Percentiles rank a stretch among this genome's conserved stretches.
These are phyloP conservation scores for Terebella lapidaria DNA, from an alignment of 2,888 invertebrate genomes.

Conservation along the genomic window DNA sequence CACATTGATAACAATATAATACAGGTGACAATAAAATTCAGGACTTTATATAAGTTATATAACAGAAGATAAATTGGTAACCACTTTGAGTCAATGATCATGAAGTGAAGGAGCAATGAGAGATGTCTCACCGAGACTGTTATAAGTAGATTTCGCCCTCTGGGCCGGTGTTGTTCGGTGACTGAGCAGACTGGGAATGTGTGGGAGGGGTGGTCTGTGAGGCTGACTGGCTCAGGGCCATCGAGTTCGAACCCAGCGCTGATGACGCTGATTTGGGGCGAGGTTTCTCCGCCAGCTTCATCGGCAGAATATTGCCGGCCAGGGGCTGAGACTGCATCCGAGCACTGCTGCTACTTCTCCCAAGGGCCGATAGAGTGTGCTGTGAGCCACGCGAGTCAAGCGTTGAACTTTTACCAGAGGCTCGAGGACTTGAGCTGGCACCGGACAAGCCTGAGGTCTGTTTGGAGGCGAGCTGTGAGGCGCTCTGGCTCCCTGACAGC, in stretches of 20 bases:
- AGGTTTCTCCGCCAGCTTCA: slow-evolving; percentile 13
- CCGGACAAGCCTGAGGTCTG: neutral
- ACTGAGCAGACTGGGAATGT: neutral
- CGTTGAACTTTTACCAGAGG: neutral
- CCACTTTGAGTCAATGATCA: too few relatives aligned
- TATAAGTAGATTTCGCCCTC: slow-evolving; percentile 4
- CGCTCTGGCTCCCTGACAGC: neutral
- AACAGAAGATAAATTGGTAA: too few relatives aligned
- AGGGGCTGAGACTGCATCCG: neutral
- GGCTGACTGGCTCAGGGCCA: too few relatives aligned
- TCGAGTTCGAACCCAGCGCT: too few relatives aligned
- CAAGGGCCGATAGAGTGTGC: neutral
- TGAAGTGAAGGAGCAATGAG: too few relatives aligned
- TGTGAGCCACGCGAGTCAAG: neutral
- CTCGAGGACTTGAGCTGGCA: too few relatives aligned
- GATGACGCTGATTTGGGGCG: slow-evolving; percentile 13
- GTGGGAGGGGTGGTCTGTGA: too few relatives aligned
- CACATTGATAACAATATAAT: too few relatives aligned
- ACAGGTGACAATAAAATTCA: too few relatives aligned
- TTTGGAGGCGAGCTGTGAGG: too few relatives aligned
- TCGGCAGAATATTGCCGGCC: slow-evolving; percentile 11
- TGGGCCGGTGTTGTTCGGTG: neutral
- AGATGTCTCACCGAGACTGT: too few relatives aligned
- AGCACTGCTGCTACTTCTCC: neutral
- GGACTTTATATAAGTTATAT: too few relatives aligned